Evolutionary conservation across 1,140 invertebrate species (phyloP).

Genomic region (Microplitis demolitor): DNA sequence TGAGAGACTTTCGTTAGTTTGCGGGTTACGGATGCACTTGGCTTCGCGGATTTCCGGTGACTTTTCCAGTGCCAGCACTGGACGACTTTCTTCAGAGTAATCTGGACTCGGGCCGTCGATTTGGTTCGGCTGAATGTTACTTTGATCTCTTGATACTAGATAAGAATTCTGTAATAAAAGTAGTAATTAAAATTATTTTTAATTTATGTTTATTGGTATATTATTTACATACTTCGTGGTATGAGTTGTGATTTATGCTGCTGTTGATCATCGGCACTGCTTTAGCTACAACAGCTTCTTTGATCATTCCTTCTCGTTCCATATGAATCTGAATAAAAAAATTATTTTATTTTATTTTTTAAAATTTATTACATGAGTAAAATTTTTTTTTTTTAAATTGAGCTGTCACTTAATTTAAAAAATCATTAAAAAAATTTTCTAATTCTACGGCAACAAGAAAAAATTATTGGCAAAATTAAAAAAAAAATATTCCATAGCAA

Average conservation of each 20-base stretch:
- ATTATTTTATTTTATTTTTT: background rate
- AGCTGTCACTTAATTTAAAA: too few relatives aligned
- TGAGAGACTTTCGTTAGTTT: conserved; percentile 45
- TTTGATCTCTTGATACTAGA: conserved; percentile 18
- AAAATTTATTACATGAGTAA: background rate
- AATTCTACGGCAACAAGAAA: too few relatives aligned
- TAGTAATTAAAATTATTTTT: background rate
- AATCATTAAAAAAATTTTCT: too few relatives aligned
- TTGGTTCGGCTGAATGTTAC: conserved; percentile 30
- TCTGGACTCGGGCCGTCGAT: conserved; percentile 40
- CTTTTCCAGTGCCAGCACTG: conserved; percentile 52
- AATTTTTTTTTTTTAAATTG: background rate
- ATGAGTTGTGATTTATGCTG: conserved; percentile 40
- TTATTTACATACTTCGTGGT: conserved; percentile 32
- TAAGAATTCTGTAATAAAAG: background rate
- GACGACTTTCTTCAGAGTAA: conserved; percentile 45
- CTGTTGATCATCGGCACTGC: conserved; percentile 41
- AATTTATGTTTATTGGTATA: background rate
- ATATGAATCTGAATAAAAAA: conserved; percentile 38
- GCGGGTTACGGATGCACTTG: conserved; percentile 54
- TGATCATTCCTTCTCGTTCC: conserved; percentile 48
- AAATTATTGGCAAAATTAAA: too few relatives aligned
- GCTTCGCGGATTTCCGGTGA: conserved; percentile 56
- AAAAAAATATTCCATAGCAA: too few relatives aligned
- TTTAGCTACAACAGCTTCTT: conserved; percentile 54